Percentiles rank a stretch among this genome's conserved stretches.
Conservation (phyloP, 2,888 invertebrate species). For the Hipparchia sbordonii region DNA sequence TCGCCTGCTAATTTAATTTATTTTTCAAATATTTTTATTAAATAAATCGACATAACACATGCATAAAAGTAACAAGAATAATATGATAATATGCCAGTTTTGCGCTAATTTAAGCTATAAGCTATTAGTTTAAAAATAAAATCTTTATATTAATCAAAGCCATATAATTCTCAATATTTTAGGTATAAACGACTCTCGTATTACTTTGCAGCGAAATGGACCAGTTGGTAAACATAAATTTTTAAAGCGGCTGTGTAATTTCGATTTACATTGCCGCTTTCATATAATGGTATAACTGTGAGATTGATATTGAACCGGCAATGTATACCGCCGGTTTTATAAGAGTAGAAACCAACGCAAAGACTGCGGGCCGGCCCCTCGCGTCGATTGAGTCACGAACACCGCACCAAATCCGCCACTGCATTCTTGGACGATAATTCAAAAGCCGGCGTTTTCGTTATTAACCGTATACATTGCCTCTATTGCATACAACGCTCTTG, state of each 20-base stretch:
- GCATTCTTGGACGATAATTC: slow-evolving; percentile 55
- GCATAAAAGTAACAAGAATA: too few relatives aligned
- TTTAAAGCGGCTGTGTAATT: slow-evolving; percentile 12
- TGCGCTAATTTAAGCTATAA: background rate
- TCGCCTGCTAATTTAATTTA: background rate
- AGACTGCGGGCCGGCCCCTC: slow-evolving; percentile 62
- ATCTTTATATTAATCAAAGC: background rate
- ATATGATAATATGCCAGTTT: too few relatives aligned
- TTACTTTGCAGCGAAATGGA: slow-evolving; percentile 21
- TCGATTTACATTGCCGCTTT: slow-evolving; percentile 32
- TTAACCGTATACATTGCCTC: slow-evolving; percentile 50
- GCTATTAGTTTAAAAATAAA: background rate
- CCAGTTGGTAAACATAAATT: slow-evolving; percentile 30
- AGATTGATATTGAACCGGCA: slow-evolving; percentile 38
- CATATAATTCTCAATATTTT: background rate
- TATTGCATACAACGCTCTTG: slow-evolving; percentile 32
- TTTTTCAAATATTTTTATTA: background rate
- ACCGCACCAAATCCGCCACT: slow-evolving; percentile 54
- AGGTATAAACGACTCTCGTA: slow-evolving; percentile 10
- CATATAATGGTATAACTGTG: background rate
- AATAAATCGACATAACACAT: too few relatives aligned
- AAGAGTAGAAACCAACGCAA: slow-evolving; percentile 45
- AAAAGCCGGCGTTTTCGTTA: slow-evolving; percentile 41
- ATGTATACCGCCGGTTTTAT: slow-evolving; percentile 43
- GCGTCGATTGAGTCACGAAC: slow-evolving; percentile 66